Conservation (phyloP, 2,888 invertebrate species). For the Macaria notata region DNA sequence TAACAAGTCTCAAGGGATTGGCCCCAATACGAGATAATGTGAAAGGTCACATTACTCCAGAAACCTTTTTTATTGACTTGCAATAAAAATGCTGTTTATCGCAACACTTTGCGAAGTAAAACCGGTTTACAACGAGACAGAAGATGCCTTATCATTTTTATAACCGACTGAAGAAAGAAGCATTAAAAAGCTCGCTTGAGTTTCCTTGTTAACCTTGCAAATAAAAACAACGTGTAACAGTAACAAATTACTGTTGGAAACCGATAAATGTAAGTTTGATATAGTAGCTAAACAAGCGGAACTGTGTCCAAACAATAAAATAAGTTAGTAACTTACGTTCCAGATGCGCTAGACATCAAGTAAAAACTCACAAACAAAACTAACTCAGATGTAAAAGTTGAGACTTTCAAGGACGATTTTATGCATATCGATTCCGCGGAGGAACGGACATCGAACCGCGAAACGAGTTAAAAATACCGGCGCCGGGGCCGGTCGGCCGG, state of each 20-base stretch:
- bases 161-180: constrained; percentile 45
- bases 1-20: constrained; percentile 50
- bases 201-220: too few relatives aligned
- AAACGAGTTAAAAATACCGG: constrained; percentile 80
- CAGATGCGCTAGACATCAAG: constrained; percentile 46
- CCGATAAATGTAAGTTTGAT: too few relatives aligned
- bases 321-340: constrained; percentile 66
- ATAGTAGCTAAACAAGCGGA: constrained; percentile 36
- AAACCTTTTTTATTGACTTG: constrained; percentile 54
- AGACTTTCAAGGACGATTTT: constrained; percentile 69
- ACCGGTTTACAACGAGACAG: constrained; percentile 44
- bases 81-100: constrained; percentile 61
- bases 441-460: constrained; percentile 79
- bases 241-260: too few relatives aligned
- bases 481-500: constrained; percentile 69
- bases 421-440: constrained; percentile 78
- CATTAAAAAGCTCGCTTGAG: constrained; percentile 49
- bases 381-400: constrained; percentile 57
- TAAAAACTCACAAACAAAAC: constrained; percentile 41
- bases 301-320: constrained; percentile 43
- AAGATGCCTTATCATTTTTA: constrained; percentile 46
- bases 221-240: too few relatives aligned
- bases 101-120: constrained; percentile 56
- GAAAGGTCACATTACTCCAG: constrained; percentile 65
- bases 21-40: constrained; percentile 48